Base-by-base conservation (phyloP, 1,140 invertebrate genomes). In the Drosophila funebris region DNA sequence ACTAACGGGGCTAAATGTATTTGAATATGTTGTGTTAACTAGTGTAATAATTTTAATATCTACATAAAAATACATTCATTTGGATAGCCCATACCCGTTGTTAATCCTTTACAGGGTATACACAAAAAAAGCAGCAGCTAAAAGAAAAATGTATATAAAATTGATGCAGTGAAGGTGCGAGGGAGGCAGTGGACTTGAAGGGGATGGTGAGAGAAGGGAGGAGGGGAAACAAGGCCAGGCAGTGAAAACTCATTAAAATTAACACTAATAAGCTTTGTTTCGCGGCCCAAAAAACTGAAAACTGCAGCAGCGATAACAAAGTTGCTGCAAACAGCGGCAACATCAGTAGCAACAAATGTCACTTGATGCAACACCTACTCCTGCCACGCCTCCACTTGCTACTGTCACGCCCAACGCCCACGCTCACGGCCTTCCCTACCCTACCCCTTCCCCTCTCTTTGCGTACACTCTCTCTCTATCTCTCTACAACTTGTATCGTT, bases 181-280 rank as follows among this genome's bases (percentile, higher is more conserved):
- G 41, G 9, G 20, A 11, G 20, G 20, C 6, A 27, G 4, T 11
- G 8, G 14, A 11, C 1, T 14, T 2, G 24, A 33, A 7, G 0
- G 8, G 20, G 11, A 7, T 5, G 11, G 11, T 1, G 2, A 9
- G 14, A 1, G n/a, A 9, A 3, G 8, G 20, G 1, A 16, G 4
- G 22, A 24, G 18, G 2, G 16, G 41, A 50, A 67, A 72, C 61
- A 71, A 66, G 73, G 61, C 60, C 68, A 72, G 61, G 57, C 74
- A 67, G 70, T 61, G 52, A 76, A 73, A 76, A 76, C 74, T 76
- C 74, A 76, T 76, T 76, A 73, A 76, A 76, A 76, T 76, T 76
- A 73, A 76, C 74, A 76, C 74, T 76, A 76, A 76, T 76, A 76
- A 73, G 70, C 74, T 73, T 76, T 74, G 57, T 74, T 69, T 16